These are phyloP conservation scores for Noctua pronuba DNA, from an alignment of 2,888 invertebrate species.

Conservation along the genomic window DNA sequence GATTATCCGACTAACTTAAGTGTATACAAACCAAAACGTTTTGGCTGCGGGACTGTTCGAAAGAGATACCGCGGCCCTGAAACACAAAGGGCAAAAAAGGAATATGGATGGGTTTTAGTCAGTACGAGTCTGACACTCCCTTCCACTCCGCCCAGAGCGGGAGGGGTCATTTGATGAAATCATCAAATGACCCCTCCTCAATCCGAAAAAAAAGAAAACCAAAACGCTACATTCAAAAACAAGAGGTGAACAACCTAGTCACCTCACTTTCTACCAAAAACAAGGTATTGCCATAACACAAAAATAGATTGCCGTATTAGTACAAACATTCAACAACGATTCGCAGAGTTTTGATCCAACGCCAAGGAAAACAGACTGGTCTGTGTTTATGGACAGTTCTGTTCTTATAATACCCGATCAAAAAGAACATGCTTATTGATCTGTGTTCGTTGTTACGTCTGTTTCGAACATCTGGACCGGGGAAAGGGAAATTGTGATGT, in stretches of 20 bases:
- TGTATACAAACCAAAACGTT: background rate
- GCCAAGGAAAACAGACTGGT: conserved; percentile 77
- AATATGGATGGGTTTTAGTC: too few species aligned
- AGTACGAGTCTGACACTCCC: too few species aligned
- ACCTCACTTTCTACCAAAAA: background rate
- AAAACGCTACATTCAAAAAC: background rate
- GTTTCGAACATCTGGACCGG: conserved; percentile 60
- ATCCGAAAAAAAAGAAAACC: too few species aligned
- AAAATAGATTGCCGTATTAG: conserved; percentile 45
- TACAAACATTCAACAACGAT: conserved; percentile 49
- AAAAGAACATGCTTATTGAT: conserved; percentile 75
- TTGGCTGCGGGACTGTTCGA: too few species aligned
- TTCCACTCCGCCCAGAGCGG: too few species aligned
- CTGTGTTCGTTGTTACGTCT: conserved; percentile 59
- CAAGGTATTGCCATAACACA: conserved; percentile 4
- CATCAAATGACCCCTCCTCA: too few species aligned
- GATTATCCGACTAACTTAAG: background rate
- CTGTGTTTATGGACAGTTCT: conserved; percentile 74
- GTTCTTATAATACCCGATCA: conserved; percentile 74
- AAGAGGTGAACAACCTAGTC: conserved; percentile 15
- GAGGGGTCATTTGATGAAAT: too few species aligned
- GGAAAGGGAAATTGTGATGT: conserved; percentile 1
- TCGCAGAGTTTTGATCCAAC: conserved; percentile 70
- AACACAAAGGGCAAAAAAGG: too few species aligned
- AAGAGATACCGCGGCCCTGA: too few species aligned